A percentile compares a stretch with the other conserved stretches of the same genome.
Evolutionary conservation across 2,113 vertebrate species (phyloP).

Genomic region (Nycticorax nycticorax): DNA sequence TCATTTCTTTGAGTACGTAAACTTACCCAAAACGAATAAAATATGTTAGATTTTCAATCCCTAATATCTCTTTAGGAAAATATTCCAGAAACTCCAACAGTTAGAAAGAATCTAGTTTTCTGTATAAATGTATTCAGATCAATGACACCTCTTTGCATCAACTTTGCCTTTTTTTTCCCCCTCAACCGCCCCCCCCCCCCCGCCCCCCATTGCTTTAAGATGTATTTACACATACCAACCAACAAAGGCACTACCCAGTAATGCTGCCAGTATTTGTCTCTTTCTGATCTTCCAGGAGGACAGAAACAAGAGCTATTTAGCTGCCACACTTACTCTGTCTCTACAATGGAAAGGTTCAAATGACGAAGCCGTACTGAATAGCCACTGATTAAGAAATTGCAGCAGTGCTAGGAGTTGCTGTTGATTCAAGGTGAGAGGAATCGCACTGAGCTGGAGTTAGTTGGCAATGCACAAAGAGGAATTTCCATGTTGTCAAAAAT

Average conservation of each 20-base stretch:
- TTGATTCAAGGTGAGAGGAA: constrained; percentile 38
- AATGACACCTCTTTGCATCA: not conserved
- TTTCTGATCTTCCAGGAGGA: not conserved
- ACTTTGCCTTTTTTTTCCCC: not conserved
- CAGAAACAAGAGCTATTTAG: constrained; percentile 41
- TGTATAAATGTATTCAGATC: not conserved
- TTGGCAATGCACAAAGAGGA: not conserved
- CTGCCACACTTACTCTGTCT: not conserved
- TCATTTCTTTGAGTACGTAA: not conserved
- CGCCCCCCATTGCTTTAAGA: not conserved
- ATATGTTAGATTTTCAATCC: not conserved
- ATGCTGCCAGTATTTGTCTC: not conserved
- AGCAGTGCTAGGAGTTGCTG: not conserved
- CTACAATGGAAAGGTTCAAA: not conserved
- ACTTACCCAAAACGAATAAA: not conserved
- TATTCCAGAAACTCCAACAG: not conserved
- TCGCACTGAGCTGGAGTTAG: not conserved
- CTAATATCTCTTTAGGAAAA: not conserved
- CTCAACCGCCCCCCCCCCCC: too few relatives aligned
- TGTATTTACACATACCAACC: not conserved
- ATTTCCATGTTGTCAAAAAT: constrained; percentile 53
- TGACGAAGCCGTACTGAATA: constrained; percentile 4
- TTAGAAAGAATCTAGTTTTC: not conserved
- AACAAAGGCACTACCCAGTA: not conserved
- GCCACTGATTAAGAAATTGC: constrained; percentile 29